phyloP scores from a whole-genome alignment of 2,113 vertebrate species.

The Brachyhypopomus occidentalis region DNA sequence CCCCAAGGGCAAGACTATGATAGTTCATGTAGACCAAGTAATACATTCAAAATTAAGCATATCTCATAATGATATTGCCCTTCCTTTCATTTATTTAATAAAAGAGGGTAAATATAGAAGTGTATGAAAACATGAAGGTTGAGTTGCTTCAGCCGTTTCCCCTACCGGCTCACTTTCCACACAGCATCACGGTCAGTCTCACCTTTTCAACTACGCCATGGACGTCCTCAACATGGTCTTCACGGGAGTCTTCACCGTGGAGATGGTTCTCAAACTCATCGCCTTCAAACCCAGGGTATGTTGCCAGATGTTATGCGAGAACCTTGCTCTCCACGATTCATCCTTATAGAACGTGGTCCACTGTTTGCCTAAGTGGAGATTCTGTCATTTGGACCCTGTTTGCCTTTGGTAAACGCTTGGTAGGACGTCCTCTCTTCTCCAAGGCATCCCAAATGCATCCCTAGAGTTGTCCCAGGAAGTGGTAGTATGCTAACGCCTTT shows the following conservation, averaged over 20 bases:
- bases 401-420: constrained; percentile 4
- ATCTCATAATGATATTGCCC: too few species aligned
- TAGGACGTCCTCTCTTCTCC: neutral
- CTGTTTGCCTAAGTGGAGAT: neutral
- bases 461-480: neutral
- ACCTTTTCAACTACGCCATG: constrained; percentile 93
- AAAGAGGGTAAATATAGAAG: neutral
- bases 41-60: too few species aligned
- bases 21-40: too few species aligned
- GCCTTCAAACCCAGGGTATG: constrained; percentile 98
- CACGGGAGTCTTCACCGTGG: constrained; percentile 97
- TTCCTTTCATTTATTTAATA: too few species aligned
- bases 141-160: neutral
- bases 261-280: constrained; percentile 97
- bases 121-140: neutral
- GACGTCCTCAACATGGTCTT: constrained; percentile 99
- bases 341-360: neutral
- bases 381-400: neutral
- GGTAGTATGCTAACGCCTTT: constrained; percentile 11
- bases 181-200: constrained; percentile 96
- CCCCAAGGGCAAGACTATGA: too few species aligned
- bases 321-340: neutral
- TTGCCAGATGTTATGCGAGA: neutral
- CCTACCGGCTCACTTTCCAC: constrained; percentile 19
- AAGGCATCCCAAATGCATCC: neutral